These are phyloP conservation scores for Hoplodrina blanda DNA, from an alignment of 2,888 invertebrate genomes.

Conservation along the genomic window DNA sequence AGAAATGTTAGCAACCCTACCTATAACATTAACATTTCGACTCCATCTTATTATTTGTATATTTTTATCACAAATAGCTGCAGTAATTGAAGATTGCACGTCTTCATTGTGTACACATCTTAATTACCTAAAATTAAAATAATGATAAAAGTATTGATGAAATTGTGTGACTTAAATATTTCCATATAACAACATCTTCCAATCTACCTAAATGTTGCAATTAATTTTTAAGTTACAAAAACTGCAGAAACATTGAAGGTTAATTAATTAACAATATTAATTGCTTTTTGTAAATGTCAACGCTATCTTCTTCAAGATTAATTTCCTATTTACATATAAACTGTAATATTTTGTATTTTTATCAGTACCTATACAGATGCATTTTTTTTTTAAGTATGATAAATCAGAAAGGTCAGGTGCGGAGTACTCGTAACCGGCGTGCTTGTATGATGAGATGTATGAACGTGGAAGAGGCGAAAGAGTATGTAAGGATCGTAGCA, in stretches of 20 bases:
- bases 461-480: too few species aligned
- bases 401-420: too few species aligned
- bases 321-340: conserved; percentile 21
- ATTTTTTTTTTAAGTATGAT: too few species aligned
- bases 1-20: too few species aligned
- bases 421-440: too few species aligned
- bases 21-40: conserved; percentile 40
- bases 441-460: too few species aligned
- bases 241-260: conserved; percentile 25
- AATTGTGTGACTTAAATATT: conserved; percentile 33
- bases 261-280: conserved; percentile 34
- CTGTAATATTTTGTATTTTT: conserved; percentile 9
- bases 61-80: conserved; percentile 25
- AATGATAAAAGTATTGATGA: conserved; percentile 25
- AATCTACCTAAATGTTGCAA: background rate
- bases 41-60: conserved; percentile 23
- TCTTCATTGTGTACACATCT: conserved; percentile 42
- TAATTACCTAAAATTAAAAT: conserved; percentile 35
- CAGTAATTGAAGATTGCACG: conserved; percentile 38
- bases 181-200: background rate
- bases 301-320: conserved; percentile 9
- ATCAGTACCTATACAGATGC: conserved; percentile 21
- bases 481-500: too few species aligned
- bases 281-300: conserved; percentile 29
- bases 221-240: conserved; percentile 21